These are phyloP conservation scores for Luperina nickerlii DNA, from an alignment of 2,888 invertebrate species.

Conservation along the genomic window DNA sequence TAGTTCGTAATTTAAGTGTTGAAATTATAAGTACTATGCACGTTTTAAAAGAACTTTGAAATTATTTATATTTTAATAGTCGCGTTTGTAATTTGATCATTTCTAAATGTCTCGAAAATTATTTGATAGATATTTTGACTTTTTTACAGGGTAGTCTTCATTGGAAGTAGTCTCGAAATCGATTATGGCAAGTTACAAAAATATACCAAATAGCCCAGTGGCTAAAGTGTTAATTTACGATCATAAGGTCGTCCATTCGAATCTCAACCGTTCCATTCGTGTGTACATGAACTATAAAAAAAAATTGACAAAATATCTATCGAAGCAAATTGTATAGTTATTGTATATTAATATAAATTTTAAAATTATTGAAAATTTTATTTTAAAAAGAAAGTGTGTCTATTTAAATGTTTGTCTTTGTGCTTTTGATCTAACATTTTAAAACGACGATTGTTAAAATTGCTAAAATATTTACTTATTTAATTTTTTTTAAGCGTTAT, in stretches of 20 bases:
- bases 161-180: constrained; percentile 19
- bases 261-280: constrained; percentile 33
- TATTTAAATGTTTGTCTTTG: constrained; percentile 37
- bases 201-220: constrained; percentile 6
- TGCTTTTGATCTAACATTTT: constrained; percentile 52
- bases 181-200: not conserved
- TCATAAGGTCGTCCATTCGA: constrained; percentile 17
- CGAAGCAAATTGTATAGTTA: constrained; percentile 27
- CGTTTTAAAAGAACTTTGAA: constrained; percentile 57
- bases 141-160: constrained; percentile 8
- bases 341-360: constrained; percentile 58
- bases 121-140: constrained; percentile 41
- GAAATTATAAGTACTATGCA: constrained; percentile 54
- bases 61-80: constrained; percentile 60
- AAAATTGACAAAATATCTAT: constrained; percentile 38
- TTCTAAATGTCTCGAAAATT: constrained; percentile 43
- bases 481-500: not conserved
- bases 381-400: constrained; percentile 28
- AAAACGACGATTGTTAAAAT: constrained; percentile 9
- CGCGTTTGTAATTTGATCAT: constrained; percentile 58
- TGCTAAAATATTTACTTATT: constrained; percentile 30
- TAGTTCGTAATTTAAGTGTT: constrained; percentile 53
- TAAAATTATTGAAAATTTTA: constrained; percentile 36
- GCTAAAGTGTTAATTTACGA: constrained; percentile 15
- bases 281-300: constrained; percentile 1